Evolutionary conservation across 2,797 vertebrate genomes (phyloP).

Genomic region (Numenius phaeopus): DNA sequence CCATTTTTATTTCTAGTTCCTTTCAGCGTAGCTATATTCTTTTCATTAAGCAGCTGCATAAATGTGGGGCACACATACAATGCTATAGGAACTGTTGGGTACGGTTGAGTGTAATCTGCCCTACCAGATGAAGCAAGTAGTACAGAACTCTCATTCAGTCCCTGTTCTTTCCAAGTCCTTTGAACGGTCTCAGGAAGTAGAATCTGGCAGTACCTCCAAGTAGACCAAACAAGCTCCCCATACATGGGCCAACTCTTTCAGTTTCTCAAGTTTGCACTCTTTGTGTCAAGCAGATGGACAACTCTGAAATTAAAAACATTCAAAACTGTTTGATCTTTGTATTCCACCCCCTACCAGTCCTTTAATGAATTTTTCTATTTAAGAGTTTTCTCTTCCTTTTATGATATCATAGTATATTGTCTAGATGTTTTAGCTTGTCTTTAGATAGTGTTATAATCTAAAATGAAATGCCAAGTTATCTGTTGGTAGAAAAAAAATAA

Average conservation of each 20-base stretch:
- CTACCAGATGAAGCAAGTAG: background rate
- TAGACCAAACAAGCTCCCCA: rapidly evolving
- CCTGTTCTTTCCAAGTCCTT: background rate
- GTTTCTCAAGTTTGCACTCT: background rate
- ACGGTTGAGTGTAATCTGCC: background rate
- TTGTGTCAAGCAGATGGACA: background rate
- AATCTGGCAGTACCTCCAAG: rapidly evolving
- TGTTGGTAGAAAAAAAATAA: background rate
- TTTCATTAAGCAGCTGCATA: background rate
- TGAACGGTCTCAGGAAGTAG: background rate
- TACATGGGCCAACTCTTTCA: background rate
- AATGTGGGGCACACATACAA: rapidly evolving
- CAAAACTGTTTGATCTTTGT: background rate
- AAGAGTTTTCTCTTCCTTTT: background rate
- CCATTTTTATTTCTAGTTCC: background rate
- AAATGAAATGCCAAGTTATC: background rate
- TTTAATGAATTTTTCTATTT: background rate
- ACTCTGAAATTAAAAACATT: background rate
- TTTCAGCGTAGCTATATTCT: background rate
- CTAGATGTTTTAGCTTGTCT: background rate
- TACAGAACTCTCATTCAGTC: background rate
- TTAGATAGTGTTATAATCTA: background rate
- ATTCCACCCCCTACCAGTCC: rapidly evolving
- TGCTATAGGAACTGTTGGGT: background rate
- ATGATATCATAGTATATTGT: background rate